Conservation (phyloP, 2,113 vertebrate genomes). For the Melanocharis versteri region DNA sequence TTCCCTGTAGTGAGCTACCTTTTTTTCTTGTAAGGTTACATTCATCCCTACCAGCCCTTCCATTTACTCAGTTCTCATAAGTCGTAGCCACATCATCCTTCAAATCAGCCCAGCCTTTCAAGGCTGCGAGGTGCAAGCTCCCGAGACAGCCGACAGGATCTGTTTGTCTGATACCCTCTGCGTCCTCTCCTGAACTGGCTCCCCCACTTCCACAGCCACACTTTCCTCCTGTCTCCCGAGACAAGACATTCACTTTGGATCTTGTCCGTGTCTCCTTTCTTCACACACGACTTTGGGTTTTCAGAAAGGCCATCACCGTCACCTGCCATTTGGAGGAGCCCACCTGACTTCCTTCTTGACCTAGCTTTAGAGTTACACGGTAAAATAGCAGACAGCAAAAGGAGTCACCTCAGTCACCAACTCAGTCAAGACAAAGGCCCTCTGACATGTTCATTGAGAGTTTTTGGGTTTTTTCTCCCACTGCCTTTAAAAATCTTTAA, state of each 20-base stretch:
- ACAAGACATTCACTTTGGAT: background rate
- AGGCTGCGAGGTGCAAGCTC: background rate
- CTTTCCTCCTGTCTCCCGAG: background rate
- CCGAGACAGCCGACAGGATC: background rate
- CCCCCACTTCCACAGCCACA: background rate
- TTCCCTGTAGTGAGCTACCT: background rate
- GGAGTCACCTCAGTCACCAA: background rate
- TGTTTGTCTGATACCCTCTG: background rate
- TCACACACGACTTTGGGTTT: background rate
- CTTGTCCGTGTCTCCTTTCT: background rate
- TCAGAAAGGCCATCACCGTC: background rate
- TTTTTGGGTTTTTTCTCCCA: background rate
- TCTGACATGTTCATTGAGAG: background rate
- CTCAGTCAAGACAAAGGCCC: background rate
- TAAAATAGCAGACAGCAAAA: background rate
- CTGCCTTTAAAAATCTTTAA: background rate
- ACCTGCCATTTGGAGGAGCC: background rate
- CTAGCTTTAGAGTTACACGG: background rate
- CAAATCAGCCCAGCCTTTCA: background rate
- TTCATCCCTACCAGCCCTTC: background rate
- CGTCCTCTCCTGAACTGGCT: background rate
- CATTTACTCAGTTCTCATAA: background rate
- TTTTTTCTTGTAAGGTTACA: background rate
- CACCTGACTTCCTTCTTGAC: background rate
- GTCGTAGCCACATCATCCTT: background rate